Base-by-base conservation (phyloP, 2,888 invertebrate genomes). In the Drosophila merina region DNA sequence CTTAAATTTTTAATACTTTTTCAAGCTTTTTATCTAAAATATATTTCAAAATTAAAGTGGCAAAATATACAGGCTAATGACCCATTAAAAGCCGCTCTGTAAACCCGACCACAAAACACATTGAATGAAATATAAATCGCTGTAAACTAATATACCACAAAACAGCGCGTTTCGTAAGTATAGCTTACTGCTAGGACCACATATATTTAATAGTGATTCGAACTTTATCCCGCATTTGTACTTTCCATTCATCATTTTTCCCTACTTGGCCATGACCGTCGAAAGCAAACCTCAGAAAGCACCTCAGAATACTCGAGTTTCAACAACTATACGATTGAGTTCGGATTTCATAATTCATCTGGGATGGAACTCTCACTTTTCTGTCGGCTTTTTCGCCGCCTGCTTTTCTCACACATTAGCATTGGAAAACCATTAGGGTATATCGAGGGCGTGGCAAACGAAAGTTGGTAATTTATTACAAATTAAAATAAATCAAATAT, bases 401-500 rank as follows among this genome's bases (percentile, higher is more conserved):
- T 6, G 45, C 56, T 67, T 64, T 68, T 58, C 67, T 64, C 51
- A 70, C 79, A 79, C 75, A 81, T 82, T 87, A 82, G 72, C 81
- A 82, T 82, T 85, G 82, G 58, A 81, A 82, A 87, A 44, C 76
- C 87, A 82, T 82, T 85, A 85, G 36, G 74, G 40, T 14, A 28
- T 28, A 33, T 40, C 50, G 57, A 57, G 74, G 50, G 55, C 77
- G 75, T 74, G 77, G 71, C 67, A 30, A 69, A 63, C 52, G 74
- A 73, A 88, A 86, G 86, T 77, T 74, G 62, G 74, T 83, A 77
- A 86, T 84, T 86, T 84, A 86, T 88, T 88, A 88, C 84, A 83
- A 84, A 88, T 84, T 88, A 88, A 84, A 86, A 84, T 86, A 88
- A 88, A 84, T 88, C 88, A 84, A 82, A 75, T 62, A 67, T 63